Conservation (phyloP, 2,113 vertebrate genomes). For the Lepus americanus region DNA sequence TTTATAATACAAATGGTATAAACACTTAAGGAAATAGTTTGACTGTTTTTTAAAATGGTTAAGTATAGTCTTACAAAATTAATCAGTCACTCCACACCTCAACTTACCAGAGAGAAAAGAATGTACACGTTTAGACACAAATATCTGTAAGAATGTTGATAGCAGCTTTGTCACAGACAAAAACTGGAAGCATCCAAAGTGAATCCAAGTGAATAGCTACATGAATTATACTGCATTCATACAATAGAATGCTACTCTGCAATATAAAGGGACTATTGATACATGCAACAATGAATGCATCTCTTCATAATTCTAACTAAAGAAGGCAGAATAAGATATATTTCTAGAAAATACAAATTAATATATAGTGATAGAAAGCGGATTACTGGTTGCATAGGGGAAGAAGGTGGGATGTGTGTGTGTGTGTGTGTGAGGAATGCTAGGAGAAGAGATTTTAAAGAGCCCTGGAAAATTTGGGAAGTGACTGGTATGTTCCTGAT, state of each 20-base stretch:
- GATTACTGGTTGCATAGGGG: background rate
- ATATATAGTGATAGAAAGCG: background rate
- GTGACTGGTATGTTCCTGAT: background rate
- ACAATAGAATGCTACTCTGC: background rate
- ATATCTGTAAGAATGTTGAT: background rate
- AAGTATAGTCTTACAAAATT: background rate
- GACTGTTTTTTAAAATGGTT: background rate
- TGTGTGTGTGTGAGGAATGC: background rate
- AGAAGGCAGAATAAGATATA: background rate
- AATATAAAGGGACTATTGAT: background rate
- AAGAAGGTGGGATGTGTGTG: fast-evolving
- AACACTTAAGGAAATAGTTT: background rate
- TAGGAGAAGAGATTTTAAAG: background rate
- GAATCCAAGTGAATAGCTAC: background rate
- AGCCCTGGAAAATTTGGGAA: background rate
- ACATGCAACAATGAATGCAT: background rate
- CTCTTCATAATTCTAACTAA: background rate
- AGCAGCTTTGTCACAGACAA: background rate
- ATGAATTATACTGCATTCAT: background rate
- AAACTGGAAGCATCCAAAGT: background rate
- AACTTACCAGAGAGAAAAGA: background rate
- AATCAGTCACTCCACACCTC: background rate
- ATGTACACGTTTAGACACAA: background rate
- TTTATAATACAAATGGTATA: background rate
- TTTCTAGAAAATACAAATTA: background rate